A percentile compares a stretch with the other conserved stretches of the same genome.
Conservation (phyloP, 2,797 vertebrate species). For the Trichosurus vulpecula region DNA sequence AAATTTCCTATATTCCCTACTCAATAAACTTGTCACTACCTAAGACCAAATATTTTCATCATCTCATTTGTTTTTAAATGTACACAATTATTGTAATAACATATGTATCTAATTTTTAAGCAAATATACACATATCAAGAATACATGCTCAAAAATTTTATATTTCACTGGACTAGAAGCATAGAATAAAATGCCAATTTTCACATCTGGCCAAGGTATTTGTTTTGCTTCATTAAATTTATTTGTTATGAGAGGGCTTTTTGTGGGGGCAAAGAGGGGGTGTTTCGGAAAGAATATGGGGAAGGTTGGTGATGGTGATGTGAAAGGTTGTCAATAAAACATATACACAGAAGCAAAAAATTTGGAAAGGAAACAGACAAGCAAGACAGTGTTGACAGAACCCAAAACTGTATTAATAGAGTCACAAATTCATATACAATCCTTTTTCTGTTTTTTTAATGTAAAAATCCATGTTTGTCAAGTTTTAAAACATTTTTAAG, state of each 20-base stretch:
- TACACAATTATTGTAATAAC: background rate
- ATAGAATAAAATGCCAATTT: background rate
- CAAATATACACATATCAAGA: background rate
- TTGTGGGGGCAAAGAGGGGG: fast-evolving
- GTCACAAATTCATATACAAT: background rate
- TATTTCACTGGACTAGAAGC: background rate
- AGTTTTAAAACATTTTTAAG: background rate
- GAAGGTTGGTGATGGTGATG: background rate
- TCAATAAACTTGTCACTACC: background rate
- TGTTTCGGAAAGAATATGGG: background rate
- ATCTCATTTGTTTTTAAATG: background rate
- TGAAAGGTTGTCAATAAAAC: background rate
- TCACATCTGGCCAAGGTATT: background rate
- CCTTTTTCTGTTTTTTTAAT: background rate
- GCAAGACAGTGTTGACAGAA: background rate
- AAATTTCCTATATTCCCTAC: background rate
- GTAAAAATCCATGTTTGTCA: background rate
- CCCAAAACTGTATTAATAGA: background rate
- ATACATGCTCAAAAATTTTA: background rate
- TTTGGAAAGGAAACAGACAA: background rate
- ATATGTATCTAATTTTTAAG: background rate
- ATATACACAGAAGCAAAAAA: background rate
- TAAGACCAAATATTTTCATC: background rate
- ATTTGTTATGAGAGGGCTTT: background rate
- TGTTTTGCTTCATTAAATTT: background rate